Conservation (phyloP, 2,888 invertebrate species). For the Calameuta idolon region DNA sequence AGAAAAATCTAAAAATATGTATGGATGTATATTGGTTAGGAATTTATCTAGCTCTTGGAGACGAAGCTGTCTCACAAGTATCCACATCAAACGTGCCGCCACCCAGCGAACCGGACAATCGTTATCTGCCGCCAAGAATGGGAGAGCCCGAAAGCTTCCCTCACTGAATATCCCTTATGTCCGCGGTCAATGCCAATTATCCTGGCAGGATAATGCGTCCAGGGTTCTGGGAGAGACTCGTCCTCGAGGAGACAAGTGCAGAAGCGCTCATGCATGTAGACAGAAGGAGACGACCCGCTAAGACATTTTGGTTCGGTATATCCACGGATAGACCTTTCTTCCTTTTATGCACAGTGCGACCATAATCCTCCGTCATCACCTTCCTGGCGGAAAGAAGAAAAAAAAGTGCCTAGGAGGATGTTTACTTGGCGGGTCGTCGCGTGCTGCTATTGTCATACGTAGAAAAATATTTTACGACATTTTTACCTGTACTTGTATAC, state of each 20-base stretch:
- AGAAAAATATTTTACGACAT: background rate
- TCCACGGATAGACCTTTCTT: constrained; percentile 12
- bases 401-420: background rate
- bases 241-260: constrained; percentile 33
- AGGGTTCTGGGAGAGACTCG: constrained; percentile 18
- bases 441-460: background rate
- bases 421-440: background rate
- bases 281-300: constrained; percentile 7
- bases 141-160: constrained; percentile 27
- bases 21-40: background rate
- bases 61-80: background rate
- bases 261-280: constrained; percentile 23
- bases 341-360: constrained; percentile 21
- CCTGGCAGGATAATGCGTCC: constrained; percentile 33
- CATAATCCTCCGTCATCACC: constrained; percentile 19
- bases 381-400: constrained; percentile 21
- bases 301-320: constrained; percentile 25
- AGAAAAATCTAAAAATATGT: background rate
- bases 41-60: background rate
- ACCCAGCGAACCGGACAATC: constrained; percentile 53
- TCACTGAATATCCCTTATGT: constrained; percentile 24
- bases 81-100: constrained; percentile 55
- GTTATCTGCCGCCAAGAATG: constrained; percentile 51
- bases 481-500: background rate
- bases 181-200: constrained; percentile 41